Evolutionary conservation across 2,888 invertebrate genomes (phyloP), one percentile per base, ranked within the genome.

Genomic region (Neoscelio sp.): DNA sequence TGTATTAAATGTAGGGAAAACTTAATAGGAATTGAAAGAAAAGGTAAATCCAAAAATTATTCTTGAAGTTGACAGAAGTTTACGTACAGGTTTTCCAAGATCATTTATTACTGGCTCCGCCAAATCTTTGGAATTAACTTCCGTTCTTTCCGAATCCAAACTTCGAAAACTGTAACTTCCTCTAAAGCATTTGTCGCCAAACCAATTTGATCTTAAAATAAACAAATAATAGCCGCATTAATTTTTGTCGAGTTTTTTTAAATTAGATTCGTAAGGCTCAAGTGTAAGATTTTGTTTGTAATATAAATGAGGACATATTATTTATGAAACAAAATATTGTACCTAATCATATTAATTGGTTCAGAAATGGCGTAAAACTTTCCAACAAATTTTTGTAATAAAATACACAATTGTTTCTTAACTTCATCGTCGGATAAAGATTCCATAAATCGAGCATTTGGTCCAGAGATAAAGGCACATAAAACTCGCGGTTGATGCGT

Each of bases 101-200:
- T 86, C 83, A 83, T 92, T 91, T 0, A 85, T 71, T 1, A 95
- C 86, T 0, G 95, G 95, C 52, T 90, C 88, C 0, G 92, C 93
- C 20, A 95, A 90, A 82, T 92, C 92, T 1, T 88, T 87, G 2
- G 93, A 90, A 13, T 91, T 91, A n/a, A 91, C 90, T 1, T 92
- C 92, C 68, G 91, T 85, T 38, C 89, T 85, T 18, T 94, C 93
- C 0, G 92, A 90, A 3, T 91, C 85, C 38, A 93, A 82, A 78
- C 92, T 93, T 82, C 93, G 92, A 87, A 91, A 95, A 1, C 93
- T 92, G 87, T 96, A 97, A 0, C 95, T 94, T 1, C 97, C 96
- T 44, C 93, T 92, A 2, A 94, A 94, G 89, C 92, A 93, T 0
- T 93, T 93, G 90, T 96, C 94, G 0, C 92, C 92, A 78, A 92